Percentiles rank a stretch among this genome's conserved stretches.
Evolutionary conservation across 2,888 invertebrate genomes (phyloP).

Genomic region (Sericinus montela): DNA sequence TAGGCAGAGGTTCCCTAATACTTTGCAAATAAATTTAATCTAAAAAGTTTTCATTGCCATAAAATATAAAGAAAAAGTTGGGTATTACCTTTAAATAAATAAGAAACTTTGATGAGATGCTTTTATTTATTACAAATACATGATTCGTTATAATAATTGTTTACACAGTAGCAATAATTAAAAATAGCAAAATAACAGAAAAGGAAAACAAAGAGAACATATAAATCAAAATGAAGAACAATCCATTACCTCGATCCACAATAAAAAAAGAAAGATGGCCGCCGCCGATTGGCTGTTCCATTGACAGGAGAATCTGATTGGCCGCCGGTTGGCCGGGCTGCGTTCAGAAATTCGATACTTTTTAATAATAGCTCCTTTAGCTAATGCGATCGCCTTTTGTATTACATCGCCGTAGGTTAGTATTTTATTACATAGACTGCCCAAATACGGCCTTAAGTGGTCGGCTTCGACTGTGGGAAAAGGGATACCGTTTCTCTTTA

Average conservation of each 20-base stretch:
- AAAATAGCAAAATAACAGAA: conserved; percentile 26
- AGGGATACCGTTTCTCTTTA: conserved; percentile 49
- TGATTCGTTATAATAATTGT: conserved; percentile 14
- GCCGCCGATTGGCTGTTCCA: conserved; percentile 54
- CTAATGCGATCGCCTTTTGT: conserved; percentile 75
- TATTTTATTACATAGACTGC: conserved; percentile 71
- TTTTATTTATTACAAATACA: neutral
- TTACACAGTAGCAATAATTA: conserved; percentile 19
- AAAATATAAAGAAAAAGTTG: too few species aligned
- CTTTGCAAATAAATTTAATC: too few species aligned
- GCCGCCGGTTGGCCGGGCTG: conserved; percentile 46
- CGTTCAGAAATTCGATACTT: conserved; percentile 76
- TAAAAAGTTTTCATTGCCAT: too few species aligned
- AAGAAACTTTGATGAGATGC: neutral
- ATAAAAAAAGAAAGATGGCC: conserved; percentile 53
- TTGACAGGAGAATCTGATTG: conserved; percentile 60
- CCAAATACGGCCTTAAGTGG: conserved; percentile 53
- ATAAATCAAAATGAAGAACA: conserved; percentile 76
- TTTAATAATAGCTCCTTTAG: conserved; percentile 78
- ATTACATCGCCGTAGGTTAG: conserved; percentile 61
- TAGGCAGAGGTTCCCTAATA: too few species aligned
- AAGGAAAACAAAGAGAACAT: conserved; percentile 41
- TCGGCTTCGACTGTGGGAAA: conserved; percentile 56
- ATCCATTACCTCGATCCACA: conserved; percentile 73
- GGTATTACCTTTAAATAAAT: neutral